Percentiles rank a stretch among this genome's conserved stretches.
Evolutionary conservation across 92 coral and sea anemone genomes (phyloP).

Genomic region (Actinernus sp.): DNA sequence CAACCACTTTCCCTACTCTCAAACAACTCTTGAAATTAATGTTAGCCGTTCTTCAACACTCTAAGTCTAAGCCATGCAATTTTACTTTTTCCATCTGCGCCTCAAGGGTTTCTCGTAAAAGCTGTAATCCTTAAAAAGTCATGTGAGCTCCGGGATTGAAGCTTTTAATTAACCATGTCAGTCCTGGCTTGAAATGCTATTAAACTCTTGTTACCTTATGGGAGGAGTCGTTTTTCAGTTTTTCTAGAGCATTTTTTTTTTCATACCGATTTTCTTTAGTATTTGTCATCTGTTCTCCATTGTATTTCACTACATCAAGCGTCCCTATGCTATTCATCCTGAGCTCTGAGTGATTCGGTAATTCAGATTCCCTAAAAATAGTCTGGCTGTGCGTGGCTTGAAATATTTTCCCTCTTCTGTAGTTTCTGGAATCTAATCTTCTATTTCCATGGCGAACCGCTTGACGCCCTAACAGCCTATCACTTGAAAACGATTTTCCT

Average conservation of each 20-base stretch:
- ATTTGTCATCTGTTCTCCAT: too few species aligned
- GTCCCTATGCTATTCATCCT: slow-evolving; percentile 1
- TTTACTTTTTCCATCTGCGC: too few species aligned
- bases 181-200: too few species aligned
- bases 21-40: too few species aligned
- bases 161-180: too few species aligned
- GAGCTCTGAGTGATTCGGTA: slow-evolving; percentile 1
- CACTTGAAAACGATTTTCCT: slow-evolving; percentile 67
- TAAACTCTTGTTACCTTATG: slow-evolving; percentile 36
- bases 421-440: not conserved
- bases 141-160: too few species aligned
- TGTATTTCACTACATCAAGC: not conserved
- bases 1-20: too few species aligned
- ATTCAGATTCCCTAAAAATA: slow-evolving; percentile 14
- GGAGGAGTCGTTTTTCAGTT: slow-evolving; percentile 10
- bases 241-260: slow-evolving; percentile 4
- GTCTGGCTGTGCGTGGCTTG: slow-evolving; percentile 19
- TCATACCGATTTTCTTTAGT: slow-evolving; percentile 7
- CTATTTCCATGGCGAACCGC: slow-evolving; percentile 27
- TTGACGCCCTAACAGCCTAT: slow-evolving; percentile 59
- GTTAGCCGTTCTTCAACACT: too few species aligned
- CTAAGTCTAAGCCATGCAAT: too few species aligned
- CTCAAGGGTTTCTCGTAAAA: too few species aligned
- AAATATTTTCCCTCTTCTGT: slow-evolving; percentile 1
- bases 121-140: too few species aligned